These are phyloP conservation scores for Leptinotarsa defecta DNA, from an alignment of 1,140 invertebrate genomes.

Conservation along the genomic window DNA sequence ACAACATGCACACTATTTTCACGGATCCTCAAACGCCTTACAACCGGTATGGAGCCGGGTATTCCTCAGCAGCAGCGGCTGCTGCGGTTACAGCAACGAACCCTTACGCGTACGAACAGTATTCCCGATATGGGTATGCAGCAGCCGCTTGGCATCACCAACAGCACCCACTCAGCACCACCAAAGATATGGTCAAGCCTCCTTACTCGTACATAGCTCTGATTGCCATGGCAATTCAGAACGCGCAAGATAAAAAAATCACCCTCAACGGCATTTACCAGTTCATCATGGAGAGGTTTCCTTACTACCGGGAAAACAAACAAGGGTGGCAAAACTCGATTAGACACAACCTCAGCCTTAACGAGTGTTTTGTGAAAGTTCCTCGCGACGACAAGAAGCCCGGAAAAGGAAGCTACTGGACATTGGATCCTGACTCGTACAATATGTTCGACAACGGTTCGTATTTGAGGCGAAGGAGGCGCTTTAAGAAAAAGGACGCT, in stretches of 20 bases:
- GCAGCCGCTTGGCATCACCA: conserved; percentile 65
- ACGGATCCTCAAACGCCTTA: conserved; percentile 81
- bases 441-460: conserved; percentile 99
- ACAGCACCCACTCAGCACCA: conserved; percentile 71
- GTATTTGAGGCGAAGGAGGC: conserved; percentile 84
- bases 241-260: conserved; percentile 89
- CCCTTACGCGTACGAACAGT: conserved; percentile 71
- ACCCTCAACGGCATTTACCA: conserved; percentile 98
- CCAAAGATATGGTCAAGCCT: conserved; percentile 91
- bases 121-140: conserved; percentile 74
- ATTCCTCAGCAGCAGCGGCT: conserved; percentile 46
- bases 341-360: conserved; percentile 94
- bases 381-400: conserved; percentile 90
- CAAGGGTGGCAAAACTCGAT: conserved; percentile 96
- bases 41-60: conserved; percentile 55
- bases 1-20: conserved; percentile 83
- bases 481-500: conserved; percentile 97
- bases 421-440: conserved; percentile 92
- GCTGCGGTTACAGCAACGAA: conserved; percentile 57
- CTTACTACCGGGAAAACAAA: conserved; percentile 97
- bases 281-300: conserved; percentile 98
- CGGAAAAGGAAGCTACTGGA: conserved; percentile 98
- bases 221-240: conserved; percentile 97
- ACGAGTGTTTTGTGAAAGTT: conserved; percentile 99
- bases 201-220: conserved; percentile 98